Percentiles rank a stretch among this genome's conserved stretches.
phyloP scores from a whole-genome alignment of 2,888 invertebrate species.

The Xylocampa areola region DNA sequence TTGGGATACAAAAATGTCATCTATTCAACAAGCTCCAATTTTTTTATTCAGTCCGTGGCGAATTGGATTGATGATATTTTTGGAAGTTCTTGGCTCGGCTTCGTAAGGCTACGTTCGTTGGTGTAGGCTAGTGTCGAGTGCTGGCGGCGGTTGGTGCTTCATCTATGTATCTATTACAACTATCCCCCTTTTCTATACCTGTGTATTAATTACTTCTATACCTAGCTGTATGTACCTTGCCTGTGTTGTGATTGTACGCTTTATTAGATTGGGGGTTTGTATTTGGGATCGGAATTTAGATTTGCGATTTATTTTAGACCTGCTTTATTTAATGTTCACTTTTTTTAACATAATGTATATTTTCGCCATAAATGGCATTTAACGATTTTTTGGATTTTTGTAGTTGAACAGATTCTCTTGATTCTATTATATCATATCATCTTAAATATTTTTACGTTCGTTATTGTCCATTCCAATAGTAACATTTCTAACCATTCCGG shows the following conservation, averaged over 20 bases:
- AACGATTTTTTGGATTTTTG: no score
- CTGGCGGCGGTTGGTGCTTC: conserved; percentile 88
- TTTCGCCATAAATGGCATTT: no score
- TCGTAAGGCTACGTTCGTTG: conserved; percentile 75
- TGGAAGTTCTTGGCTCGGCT: conserved; percentile 56
- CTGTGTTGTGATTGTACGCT: conserved; percentile 85
- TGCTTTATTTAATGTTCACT: conserved; percentile 22
- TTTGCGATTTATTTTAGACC: conserved; percentile 12
- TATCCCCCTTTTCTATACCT: conserved; percentile 75
- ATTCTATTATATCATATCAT: no score
- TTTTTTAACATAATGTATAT: not conserved
- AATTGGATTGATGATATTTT: conserved; percentile 53
- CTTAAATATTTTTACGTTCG: no score
- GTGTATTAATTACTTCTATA: conserved; percentile 78
- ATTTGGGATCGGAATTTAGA: conserved; percentile 26
- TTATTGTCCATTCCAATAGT: not conserved
- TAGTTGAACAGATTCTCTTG: no score
- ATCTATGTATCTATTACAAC: conserved; percentile 82
- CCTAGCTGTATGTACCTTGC: conserved; percentile 75
- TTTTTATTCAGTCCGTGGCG: not conserved
- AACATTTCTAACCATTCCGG: not conserved
- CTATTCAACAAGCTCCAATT: not conserved
- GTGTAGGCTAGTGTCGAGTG: conserved; percentile 80
- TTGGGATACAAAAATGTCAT: conserved; percentile 55
- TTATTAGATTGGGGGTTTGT: conserved; percentile 42